A percentile compares a stretch with the other conserved stretches of the same genome.
phyloP scores from a whole-genome alignment of 2,797 vertebrate genomes.

The Crax fasciolata region DNA sequence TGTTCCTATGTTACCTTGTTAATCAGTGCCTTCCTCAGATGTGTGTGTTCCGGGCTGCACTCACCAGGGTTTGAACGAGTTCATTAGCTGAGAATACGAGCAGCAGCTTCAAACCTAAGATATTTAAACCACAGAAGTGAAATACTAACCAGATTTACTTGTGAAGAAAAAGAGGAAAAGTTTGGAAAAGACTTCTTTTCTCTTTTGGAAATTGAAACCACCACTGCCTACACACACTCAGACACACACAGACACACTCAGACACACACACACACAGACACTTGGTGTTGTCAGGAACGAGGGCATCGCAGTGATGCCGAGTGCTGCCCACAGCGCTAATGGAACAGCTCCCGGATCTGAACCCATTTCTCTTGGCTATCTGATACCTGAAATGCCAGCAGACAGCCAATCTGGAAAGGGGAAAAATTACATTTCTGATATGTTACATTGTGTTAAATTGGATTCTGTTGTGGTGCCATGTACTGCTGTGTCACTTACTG shows the following conservation, averaged over 20 bases:
- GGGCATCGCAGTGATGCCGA: neutral
- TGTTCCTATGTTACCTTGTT: conserved; percentile 65
- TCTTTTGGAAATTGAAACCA: neutral
- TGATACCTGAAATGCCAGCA: conserved; percentile 60
- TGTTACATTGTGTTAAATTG: conserved; percentile 70
- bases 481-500: conserved; percentile 70
- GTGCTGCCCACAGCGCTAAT: conserved; percentile 52
- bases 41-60: neutral
- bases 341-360: conserved; percentile 46
- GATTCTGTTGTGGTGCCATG: conserved; percentile 63
- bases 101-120: neutral
- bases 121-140: neutral
- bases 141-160: conserved; percentile 12
- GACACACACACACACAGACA: too few relatives aligned
- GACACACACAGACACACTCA: neutral
- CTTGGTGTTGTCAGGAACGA: neutral
- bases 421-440: conserved; percentile 67
- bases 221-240: neutral
- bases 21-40: conserved; percentile 53
- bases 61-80: neutral
- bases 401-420: conserved; percentile 56
- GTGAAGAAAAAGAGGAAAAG: neutral
- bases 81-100: conserved; percentile 20
- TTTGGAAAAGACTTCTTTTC: conserved; percentile 21
- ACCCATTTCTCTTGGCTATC: conserved; percentile 67